These are phyloP conservation scores for Cottoperca gobio DNA, from an alignment of 2,797 vertebrate genomes.

Conservation along the genomic window DNA sequence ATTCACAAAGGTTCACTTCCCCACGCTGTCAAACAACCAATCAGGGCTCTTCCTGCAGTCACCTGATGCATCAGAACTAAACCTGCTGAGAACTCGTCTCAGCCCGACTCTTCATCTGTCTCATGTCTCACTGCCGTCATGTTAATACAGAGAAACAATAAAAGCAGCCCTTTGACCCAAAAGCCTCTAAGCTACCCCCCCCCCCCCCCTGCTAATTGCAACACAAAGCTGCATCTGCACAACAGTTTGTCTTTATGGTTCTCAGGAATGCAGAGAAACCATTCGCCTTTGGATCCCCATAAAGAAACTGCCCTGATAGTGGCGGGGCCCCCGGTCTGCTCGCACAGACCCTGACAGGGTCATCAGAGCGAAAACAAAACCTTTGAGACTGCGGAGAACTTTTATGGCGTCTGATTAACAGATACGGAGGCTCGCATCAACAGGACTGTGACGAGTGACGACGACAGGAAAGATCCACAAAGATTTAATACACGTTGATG, in stretches of 20 bases:
- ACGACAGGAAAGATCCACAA: too few relatives aligned
- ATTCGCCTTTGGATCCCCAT: slow-evolving; percentile 60
- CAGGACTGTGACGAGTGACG: neutral
- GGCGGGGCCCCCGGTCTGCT: neutral
- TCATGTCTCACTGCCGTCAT: neutral
- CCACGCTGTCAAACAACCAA: neutral
- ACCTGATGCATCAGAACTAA: too few relatives aligned
- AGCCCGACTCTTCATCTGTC: too few relatives aligned
- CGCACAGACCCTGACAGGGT: slow-evolving; percentile 44
- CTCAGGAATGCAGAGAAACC: slow-evolving; percentile 53
- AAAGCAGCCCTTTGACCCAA: neutral
- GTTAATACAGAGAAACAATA: neutral
- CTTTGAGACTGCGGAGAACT: slow-evolving; percentile 74
- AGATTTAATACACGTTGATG: too few relatives aligned
- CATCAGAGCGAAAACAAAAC: slow-evolving; percentile 70
- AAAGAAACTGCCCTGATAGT: slow-evolving; percentile 22
- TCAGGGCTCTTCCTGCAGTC: neutral
- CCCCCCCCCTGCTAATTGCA: neutral
- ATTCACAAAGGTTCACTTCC: too few relatives aligned
- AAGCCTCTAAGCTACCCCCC: neutral
- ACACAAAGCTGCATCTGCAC: slow-evolving; percentile 27
- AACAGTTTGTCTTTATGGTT: slow-evolving; percentile 53
- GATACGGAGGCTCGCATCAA: slow-evolving; percentile 61
- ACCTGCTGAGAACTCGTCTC: too few relatives aligned
- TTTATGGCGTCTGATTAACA: slow-evolving; percentile 71